These are phyloP conservation scores for Oreochromis niloticus DNA, from an alignment of 2,113 vertebrate genomes.

Conservation along the genomic window DNA sequence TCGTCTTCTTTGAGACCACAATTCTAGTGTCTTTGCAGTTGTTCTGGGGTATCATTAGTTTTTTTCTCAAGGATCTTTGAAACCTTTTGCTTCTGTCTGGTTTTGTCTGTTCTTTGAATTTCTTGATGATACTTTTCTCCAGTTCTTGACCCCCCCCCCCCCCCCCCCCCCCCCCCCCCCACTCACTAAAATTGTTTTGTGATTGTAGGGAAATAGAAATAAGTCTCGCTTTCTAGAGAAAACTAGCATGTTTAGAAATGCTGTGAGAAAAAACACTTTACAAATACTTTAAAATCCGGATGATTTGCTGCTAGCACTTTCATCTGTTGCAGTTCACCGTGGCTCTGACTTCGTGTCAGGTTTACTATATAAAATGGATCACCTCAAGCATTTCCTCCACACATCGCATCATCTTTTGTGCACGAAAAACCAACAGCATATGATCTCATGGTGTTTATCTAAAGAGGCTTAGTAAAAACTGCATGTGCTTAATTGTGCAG, in stretches of 20 bases:
- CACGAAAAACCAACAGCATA: slow-evolving; percentile 52
- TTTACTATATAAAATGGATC: slow-evolving; percentile 21
- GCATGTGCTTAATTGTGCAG: slow-evolving; percentile 46
- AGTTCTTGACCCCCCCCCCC: not conserved
- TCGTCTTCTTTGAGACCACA: not conserved
- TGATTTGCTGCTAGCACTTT: not conserved
- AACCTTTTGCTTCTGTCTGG: not conserved
- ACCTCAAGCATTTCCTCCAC: slow-evolving; percentile 20
- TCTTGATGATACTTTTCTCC: not conserved
- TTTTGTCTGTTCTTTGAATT: not conserved
- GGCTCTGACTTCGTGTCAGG: not conserved
- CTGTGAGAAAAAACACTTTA: not conserved
- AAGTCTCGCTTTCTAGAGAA: not conserved
- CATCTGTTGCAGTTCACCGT: slow-evolving; percentile 3
- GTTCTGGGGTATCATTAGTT: not conserved
- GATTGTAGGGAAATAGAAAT: not conserved
- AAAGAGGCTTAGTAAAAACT: slow-evolving; percentile 39
- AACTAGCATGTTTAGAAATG: not conserved
- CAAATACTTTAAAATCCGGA: not conserved
- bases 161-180: accelerated
- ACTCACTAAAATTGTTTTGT: not conserved
- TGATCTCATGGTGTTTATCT: slow-evolving; percentile 45
- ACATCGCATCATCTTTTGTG: slow-evolving; percentile 51
- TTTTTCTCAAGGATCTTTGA: not conserved
- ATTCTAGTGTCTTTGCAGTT: not conserved